Conservation (phyloP, 2,113 vertebrate genomes). For the Phoxinus phoxinus region DNA sequence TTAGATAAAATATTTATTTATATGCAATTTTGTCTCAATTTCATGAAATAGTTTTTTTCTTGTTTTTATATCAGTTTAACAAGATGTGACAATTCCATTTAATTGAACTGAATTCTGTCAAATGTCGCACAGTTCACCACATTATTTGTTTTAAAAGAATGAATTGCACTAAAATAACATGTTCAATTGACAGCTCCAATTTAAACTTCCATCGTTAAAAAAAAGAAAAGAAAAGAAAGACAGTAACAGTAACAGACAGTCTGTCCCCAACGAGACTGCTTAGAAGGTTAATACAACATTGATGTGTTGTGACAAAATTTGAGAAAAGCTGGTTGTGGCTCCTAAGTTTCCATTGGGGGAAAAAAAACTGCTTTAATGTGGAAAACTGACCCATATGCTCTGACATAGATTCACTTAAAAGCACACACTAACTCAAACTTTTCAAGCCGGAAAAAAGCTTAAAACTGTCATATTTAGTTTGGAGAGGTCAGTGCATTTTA, state of each 20-base stretch:
- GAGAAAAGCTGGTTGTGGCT: slow-evolving; percentile 7
- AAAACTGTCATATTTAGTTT: neutral
- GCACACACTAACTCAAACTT: neutral
- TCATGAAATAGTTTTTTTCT: too few relatives aligned
- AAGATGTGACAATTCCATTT: neutral
- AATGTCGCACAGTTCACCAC: neutral
- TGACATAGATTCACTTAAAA: neutral
- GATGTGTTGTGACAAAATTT: slow-evolving; percentile 12
- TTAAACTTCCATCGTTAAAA: slow-evolving; percentile 48
- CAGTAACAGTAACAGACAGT: slow-evolving; percentile 35
- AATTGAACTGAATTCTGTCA: neutral
- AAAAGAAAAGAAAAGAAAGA: slow-evolving; percentile 46
- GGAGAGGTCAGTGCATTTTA: neutral
- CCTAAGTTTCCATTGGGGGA: neutral
- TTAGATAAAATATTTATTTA: neutral
- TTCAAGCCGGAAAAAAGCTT: neutral
- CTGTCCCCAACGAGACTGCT: slow-evolving; percentile 49
- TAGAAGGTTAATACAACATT: slow-evolving; percentile 56
- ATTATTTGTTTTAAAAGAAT: neutral
- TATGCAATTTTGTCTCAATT: neutral
- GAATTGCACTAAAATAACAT: neutral
- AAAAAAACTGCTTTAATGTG: neutral
- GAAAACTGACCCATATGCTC: slow-evolving; percentile 17
- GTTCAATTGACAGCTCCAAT: slow-evolving; percentile 5
- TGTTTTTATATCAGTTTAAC: neutral